Conservation (phyloP, 2,113 vertebrate genomes). For the Redunca redunca region DNA sequence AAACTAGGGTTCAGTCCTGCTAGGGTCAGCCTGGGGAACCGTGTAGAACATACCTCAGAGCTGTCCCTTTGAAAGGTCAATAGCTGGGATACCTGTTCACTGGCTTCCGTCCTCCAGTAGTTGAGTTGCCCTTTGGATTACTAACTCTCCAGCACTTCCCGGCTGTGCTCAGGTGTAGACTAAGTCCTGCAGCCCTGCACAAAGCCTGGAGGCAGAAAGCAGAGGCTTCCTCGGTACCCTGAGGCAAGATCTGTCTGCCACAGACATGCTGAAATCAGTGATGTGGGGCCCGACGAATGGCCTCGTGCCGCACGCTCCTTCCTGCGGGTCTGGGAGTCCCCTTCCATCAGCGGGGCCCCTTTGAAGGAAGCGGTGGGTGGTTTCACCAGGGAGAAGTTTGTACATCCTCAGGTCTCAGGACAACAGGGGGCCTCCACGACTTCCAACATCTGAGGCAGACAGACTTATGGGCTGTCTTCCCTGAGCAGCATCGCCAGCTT, state of each 20-base stretch:
- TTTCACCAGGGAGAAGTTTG: not conserved
- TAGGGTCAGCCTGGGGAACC: not conserved
- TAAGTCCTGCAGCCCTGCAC: not conserved
- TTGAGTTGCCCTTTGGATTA: not conserved
- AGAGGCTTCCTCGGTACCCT: too few relatives aligned
- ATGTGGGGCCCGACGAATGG: fast-evolving
- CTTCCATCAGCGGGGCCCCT: not conserved
- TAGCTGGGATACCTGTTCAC: not conserved
- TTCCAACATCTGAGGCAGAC: not conserved
- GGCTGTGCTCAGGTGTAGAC: not conserved
- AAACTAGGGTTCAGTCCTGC: not conserved
- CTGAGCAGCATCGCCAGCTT: not conserved
- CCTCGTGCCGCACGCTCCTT: too few relatives aligned
- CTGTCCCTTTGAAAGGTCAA: not conserved
- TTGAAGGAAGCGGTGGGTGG: not conserved
- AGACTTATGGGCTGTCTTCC: not conserved
- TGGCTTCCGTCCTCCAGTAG: not conserved
- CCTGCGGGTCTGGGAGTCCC: not conserved
- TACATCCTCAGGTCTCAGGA: not conserved
- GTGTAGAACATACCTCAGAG: not conserved
- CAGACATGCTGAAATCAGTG: not conserved
- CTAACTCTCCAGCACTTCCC: not conserved
- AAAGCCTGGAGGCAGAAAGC: not conserved
- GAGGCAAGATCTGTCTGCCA: not conserved
- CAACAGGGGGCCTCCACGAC: fast-evolving